Base-by-base conservation (phyloP, 1,140 invertebrate genomes). In the Drosophila setifemur region DNA sequence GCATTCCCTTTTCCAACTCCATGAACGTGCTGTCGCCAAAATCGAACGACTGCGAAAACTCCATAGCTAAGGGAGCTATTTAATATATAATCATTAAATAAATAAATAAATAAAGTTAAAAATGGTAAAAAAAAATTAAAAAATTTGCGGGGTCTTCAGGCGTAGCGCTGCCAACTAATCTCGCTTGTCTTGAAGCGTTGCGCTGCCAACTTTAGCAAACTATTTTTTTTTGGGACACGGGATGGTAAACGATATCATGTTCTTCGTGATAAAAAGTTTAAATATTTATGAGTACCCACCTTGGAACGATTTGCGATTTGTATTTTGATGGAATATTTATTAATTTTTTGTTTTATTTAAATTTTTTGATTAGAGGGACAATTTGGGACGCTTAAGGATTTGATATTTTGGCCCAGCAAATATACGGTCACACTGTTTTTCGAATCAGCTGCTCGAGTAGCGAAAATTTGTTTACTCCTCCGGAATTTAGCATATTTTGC, bases 1-100 rank as follows among this genome's bases (percentile, higher is more conserved):
- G 57, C 2, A 73, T 33, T 4, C 77, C 70, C 12, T 60, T 74
- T 18, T 90, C 89, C 23, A 90, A 21, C 28, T 78, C 68, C 53
- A 85, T 53, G 9, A 90, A 79, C 3, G 89, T 90, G 43, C 82
- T 90, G 12, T 90, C 73, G 3, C 88, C 88, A 44, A 90, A 73
- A 2, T 74, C 54, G 18, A 90, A 76, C 0, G 89, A 90, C 58
- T 90, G 78, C 1, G 89, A 90, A 48, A 90, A 90, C 1, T 75
- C 73, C 88, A 90, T 89, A 3, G 8, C 5, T 14, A 1, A 6
- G 14, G 0, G 6, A 29, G 14, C 18, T 4, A 33, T 43, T 4
- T 33, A 21, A 28, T 28, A 43, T 3, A 2, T 47, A 63, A 11
- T 35, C 21, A 12, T 37, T 12, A 40, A 35, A 49, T 25, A n/a